Evolutionary conservation across 2,797 vertebrate species (phyloP), one percentile per base, ranked within the genome.

Genomic region (Argentina silus): DNA sequence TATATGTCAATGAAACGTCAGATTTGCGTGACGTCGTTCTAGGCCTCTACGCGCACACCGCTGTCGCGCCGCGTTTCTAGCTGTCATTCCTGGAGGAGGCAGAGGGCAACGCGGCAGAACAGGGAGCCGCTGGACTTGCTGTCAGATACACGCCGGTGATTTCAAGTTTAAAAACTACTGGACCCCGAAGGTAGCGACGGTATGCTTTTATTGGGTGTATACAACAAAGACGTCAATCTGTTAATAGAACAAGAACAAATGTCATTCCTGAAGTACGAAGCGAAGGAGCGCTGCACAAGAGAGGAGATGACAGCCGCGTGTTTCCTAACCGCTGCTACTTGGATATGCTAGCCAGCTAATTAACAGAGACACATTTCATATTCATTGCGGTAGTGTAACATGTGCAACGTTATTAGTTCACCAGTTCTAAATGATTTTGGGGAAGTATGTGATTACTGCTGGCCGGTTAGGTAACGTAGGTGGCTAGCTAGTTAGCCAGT

Each of bases 61-160:
- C 65, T 51, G 21, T 51, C 21, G 63, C 9, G 19, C 47, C 6
- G 19, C 14, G 47, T 27, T 7, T 67, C 48, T 36, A 36, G 65
- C 83, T 89, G 89, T 90, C 87, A 57, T 75, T 78, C 69, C 57
- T 82, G 79, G 85, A 80, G 87, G 83, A 77, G 57, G 75, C 81
- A 88, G 90, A 92, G 91, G 91, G 71, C 66, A 60, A 15, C 83
- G 75, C 65, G 75, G 71, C 69, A 67, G 74, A 76, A 45, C 69
- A 70, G 23, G 64, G 77, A 87, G 69, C 69, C 77, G 78, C 74
- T 23, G 45, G 47, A 62, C 36, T 6, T 23, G 15, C 57, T 78
- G 47, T 3, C 79, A 83, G 84, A 87, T 87, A 14, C 78, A 87
- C 79, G 42, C 6, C 66, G 14, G 68, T 50, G 10, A 15, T 8